Conservation (phyloP, 2,113 vertebrate species). For the Psittacus erithacus region DNA sequence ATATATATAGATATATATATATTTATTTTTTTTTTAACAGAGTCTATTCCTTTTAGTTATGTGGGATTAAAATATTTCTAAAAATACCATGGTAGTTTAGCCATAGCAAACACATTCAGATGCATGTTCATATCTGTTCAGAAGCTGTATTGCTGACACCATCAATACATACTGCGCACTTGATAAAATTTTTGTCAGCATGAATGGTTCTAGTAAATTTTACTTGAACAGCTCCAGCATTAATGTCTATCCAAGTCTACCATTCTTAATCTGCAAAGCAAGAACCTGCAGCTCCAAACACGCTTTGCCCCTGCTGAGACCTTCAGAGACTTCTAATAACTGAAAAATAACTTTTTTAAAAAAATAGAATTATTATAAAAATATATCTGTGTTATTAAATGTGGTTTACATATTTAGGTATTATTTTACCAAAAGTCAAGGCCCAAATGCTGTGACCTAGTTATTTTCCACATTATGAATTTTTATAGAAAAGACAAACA, state of each 20-base stretch:
- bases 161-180: neutral
- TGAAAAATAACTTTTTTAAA: neutral
- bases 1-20: no score
- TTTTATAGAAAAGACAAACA: constrained; percentile 7
- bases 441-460: neutral
- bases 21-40: neutral
- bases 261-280: neutral
- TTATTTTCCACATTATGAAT: neutral
- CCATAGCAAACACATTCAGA: neutral
- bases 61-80: neutral
- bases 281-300: neutral
- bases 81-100: neutral
- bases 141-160: neutral
- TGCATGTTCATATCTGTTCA: neutral
- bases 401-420: neutral
- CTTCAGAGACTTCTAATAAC: neutral
- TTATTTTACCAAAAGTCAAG: neutral
- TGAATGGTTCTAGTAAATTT: neutral
- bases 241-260: neutral
- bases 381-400: neutral
- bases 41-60: neutral
- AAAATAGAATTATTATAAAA: neutral
- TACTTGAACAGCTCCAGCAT: neutral
- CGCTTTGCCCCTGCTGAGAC: neutral
- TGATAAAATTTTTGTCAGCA: neutral